Percentiles rank a stretch among this genome's conserved stretches.
Conservation (phyloP, 2,113 vertebrate species). For the Siniperca chuatsi region DNA sequence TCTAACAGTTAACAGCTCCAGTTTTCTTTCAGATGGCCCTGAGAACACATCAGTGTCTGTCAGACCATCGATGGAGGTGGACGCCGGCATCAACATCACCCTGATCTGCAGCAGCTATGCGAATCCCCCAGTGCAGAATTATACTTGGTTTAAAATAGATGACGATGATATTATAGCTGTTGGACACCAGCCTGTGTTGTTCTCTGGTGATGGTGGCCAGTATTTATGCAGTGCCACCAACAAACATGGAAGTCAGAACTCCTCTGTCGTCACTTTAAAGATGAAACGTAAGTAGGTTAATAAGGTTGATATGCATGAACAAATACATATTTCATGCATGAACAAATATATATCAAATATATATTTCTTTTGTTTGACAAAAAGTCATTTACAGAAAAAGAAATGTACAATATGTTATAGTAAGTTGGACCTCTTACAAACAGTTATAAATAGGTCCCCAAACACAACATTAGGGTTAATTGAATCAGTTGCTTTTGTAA, state of each 20-base stretch:
- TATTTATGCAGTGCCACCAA: constrained; percentile 43
- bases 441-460: too few relatives aligned
- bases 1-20: neutral
- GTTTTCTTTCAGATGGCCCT: constrained; percentile 55
- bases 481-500: neutral
- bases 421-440: too few relatives aligned
- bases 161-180: neutral
- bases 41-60: constrained; percentile 54
- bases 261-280: constrained; percentile 24
- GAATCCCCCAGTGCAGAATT: constrained; percentile 53
- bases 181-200: constrained; percentile 6
- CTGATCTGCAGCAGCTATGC: constrained; percentile 65
- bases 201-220: neutral
- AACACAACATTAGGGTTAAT: neutral
- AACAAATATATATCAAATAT: too few relatives aligned
- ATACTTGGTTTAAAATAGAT: constrained; percentile 20
- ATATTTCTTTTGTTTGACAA: neutral
- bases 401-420: neutral
- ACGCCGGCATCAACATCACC: neutral
- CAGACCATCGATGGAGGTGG: constrained; percentile 3
- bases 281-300: constrained; percentile 17
- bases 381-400: neutral
- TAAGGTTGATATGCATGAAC: neutral
- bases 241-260: constrained; percentile 52
- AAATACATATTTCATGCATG: neutral